Percentiles rank a stretch among this genome's conserved stretches.
phyloP scores from a whole-genome alignment of 2,797 vertebrate species.

The Mareca penelope region DNA sequence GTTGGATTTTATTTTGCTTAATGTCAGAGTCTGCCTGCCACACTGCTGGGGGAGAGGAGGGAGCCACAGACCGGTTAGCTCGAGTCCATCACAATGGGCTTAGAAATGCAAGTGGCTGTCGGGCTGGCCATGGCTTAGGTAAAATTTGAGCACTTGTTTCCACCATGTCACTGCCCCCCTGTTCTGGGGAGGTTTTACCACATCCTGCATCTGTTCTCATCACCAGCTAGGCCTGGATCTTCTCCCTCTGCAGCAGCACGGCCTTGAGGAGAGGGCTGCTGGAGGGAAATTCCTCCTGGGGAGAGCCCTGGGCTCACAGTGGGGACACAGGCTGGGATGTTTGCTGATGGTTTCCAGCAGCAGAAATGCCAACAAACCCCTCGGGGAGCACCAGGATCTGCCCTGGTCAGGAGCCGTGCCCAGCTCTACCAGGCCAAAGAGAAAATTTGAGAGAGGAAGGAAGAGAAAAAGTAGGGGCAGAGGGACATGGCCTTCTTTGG shows the following conservation, averaged over 20 bases:
- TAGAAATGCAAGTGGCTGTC: not conserved
- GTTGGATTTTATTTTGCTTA: conserved; percentile 61
- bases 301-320: not conserved
- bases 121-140: not conserved
- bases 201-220: fast-evolving
- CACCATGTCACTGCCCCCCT: fast-evolving
- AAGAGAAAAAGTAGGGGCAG: not conserved
- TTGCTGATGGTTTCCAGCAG: not conserved
- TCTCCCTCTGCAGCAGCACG: fast-evolving
- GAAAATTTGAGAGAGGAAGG: not conserved
- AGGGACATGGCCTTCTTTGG: not conserved
- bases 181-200: not conserved
- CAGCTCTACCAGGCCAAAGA: not conserved
- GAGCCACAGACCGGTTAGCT: not conserved
- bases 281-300: not conserved
- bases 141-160: not conserved
- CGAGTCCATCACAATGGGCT: not conserved
- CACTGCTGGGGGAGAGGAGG: not conserved
- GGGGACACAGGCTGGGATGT: not conserved
- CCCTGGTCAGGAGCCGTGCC: fast-evolving
- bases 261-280: not conserved
- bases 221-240: not conserved
- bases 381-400: fast-evolving
- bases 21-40: conserved; percentile 43
- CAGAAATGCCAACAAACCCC: not conserved